Evolutionary conservation across 2,797 vertebrate species (phyloP).

Genomic region (Artibeus lituratus): DNA sequence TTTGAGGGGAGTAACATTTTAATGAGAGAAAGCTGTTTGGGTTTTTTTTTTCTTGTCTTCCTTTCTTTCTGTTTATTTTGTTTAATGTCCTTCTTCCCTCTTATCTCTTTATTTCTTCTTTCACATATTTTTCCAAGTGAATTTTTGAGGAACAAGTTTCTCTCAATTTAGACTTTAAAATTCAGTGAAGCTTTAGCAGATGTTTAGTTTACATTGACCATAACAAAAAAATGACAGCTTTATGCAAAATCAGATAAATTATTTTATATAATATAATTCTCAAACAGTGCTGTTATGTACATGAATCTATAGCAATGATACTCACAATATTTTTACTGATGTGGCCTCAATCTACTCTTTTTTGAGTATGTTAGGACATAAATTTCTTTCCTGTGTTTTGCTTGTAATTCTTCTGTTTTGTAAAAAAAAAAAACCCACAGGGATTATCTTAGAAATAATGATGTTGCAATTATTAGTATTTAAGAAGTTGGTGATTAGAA

Average conservation of each 20-base stretch:
- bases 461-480: background rate
- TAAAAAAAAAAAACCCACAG: background rate
- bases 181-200: background rate
- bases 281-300: background rate
- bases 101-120: background rate
- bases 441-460: background rate
- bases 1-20: accelerated
- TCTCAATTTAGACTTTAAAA: background rate
- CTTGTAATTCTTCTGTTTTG: background rate
- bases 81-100: background rate
- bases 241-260: background rate
- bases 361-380: background rate
- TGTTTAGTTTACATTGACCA: background rate
- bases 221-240: background rate
- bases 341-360: background rate
- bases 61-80: background rate
- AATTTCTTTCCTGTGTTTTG: background rate
- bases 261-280: background rate
- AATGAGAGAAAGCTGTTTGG: background rate
- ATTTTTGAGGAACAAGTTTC: background rate
- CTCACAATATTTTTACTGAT: background rate
- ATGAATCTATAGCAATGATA: background rate
- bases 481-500: background rate
- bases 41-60: background rate
- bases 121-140: background rate